Conservation (phyloP, 2,113 vertebrate genomes). For the Mobula birostris region DNA sequence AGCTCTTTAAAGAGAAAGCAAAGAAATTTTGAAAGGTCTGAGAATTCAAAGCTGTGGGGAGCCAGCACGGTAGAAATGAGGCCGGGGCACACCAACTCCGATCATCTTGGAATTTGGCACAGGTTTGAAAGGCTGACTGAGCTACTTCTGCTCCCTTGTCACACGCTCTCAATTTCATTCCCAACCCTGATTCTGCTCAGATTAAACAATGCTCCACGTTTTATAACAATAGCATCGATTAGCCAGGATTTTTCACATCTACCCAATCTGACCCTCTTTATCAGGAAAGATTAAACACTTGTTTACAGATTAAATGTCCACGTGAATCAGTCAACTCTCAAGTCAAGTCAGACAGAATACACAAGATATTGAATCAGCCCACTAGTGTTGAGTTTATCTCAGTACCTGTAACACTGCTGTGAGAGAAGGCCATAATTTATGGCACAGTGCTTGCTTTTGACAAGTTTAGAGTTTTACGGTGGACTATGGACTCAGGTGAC, state of each 20-base stretch:
- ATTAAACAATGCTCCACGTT: not conserved
- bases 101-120: no score
- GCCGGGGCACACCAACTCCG: no score
- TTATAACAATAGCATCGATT: not conserved
- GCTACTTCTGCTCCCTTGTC: no score
- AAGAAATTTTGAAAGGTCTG: no score
- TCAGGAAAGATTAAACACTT: not conserved
- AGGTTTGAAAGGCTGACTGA: no score
- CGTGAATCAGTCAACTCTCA: not conserved
- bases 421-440: not conserved
- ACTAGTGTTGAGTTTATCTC: not conserved
- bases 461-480: not conserved
- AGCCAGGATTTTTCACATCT: not conserved
- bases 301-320: not conserved
- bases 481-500: not conserved
- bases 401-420: no score
- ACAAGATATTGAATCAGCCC: not conserved
- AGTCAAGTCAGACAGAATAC: not conserved
- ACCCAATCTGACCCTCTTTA: not conserved
- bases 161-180: not conserved
- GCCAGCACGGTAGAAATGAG: no score
- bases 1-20: no score
- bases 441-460: not conserved
- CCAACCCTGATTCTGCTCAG: not conserved
- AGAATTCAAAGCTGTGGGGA: no score